phyloP scores from a whole-genome alignment of 2,888 invertebrate species.

The Caenorhabditis imperialis region DNA sequence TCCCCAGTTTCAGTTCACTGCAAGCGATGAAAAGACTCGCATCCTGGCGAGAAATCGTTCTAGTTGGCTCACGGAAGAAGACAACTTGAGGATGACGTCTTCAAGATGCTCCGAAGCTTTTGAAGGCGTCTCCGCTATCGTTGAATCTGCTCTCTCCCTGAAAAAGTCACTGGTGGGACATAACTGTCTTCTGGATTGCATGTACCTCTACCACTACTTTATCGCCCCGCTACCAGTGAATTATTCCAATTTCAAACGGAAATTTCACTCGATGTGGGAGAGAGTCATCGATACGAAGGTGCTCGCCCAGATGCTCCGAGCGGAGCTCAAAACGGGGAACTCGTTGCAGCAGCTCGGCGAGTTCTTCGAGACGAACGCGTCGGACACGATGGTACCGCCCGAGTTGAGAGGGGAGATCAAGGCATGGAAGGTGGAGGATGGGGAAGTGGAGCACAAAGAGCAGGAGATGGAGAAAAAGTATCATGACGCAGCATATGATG shows the following conservation, averaged over 20 bases:
- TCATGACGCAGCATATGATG: constrained; percentile 47
- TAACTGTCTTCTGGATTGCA: constrained; percentile 42
- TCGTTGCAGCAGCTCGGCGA: constrained; percentile 32
- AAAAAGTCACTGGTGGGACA: constrained; percentile 39
- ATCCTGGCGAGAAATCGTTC: constrained; percentile 10
- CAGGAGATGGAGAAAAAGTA: constrained; percentile 19
- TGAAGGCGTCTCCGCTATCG: constrained; percentile 20
- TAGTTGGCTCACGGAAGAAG: not conserved
- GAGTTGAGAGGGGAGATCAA: constrained; percentile 24
- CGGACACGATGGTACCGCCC: constrained; percentile 34
- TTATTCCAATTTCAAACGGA: constrained; percentile 32
- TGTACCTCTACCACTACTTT: constrained; percentile 48
- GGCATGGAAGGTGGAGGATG: constrained; percentile 17
- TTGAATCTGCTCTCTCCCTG: constrained; percentile 15
- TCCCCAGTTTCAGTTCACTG: constrained; percentile 18
- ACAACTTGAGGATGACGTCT: constrained; percentile 3
- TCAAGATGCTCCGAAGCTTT: constrained; percentile 18
- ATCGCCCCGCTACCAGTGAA: constrained; percentile 21
- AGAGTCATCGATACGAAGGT: constrained; percentile 35
- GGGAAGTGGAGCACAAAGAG: constrained; percentile 3
- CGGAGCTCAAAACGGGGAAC: constrained; percentile 20
- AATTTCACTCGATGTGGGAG: constrained; percentile 21
- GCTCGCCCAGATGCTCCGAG: constrained; percentile 18
- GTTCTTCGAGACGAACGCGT: constrained; percentile 23
- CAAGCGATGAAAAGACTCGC: not conserved